Evolutionary conservation across 2,797 vertebrate species (phyloP), one percentile per base, ranked within the genome.

Genomic region (Apogon hyalosoma): DNA sequence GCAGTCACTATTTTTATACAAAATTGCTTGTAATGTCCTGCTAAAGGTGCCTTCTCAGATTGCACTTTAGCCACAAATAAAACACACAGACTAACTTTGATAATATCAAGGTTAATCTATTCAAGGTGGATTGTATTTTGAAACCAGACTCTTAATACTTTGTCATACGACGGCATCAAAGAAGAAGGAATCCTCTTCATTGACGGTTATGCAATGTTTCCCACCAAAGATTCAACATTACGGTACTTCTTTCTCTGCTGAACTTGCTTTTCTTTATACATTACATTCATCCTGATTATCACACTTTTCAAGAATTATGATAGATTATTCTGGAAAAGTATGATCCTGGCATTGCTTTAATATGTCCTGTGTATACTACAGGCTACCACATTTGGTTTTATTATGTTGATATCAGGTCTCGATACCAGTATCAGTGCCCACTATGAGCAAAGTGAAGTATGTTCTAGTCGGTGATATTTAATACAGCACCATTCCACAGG

Each of bases 391-490:
- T 63, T 58, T 75, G 52, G 31, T 80, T 79, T 79, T 75, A 83
- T 76, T 64, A 66, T 83, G 66, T 52, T 80, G 66, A 66, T 74
- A 79, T 84, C 75, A 50, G 66, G 64, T 82, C 63, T 65, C 42
- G 1, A 71, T 82, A 77, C 82, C 71, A 69, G 75, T 73, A 73
- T 76, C 62, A 68, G 66, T 68, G 54, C 49, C 63, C 66, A 86
- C 77, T 83, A 81, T 88, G 71, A 76, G 83, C 24, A 14, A 79
- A 85, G 63, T 46, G 43, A 87, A 72, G 73, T 88, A 86, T 91
- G 87, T 75, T 79, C 74, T 68, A 69, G 74, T 83, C 63, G 33
- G 85, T 90, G 93, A 93, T 87, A 92, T 91, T 88, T 75, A 88
- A 91, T 83, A 79, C 31, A 52, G 40, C 2, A 54, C 48, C 82